Evolutionary conservation across 2,113 vertebrate genomes (phyloP).

Genomic region (Psittacula cyanocephala): DNA sequence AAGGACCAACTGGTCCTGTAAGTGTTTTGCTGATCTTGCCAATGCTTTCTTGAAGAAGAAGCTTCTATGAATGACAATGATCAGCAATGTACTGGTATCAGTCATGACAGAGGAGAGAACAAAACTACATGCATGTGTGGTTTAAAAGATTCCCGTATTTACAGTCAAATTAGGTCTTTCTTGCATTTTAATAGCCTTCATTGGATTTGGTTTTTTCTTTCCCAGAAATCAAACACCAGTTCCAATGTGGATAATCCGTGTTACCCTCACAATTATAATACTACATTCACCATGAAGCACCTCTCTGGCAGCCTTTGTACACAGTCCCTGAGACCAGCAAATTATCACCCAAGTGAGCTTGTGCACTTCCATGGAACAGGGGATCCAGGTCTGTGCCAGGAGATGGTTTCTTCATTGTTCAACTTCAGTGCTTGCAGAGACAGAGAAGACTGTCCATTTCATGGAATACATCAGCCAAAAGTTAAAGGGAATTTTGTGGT

Average conservation of each 20-base stretch:
- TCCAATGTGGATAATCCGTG: slow-evolving; percentile 81
- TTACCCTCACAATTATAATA: slow-evolving; percentile 75
- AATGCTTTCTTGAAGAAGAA: background rate
- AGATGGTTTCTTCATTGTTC: slow-evolving; percentile 80
- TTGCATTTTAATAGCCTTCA: background rate
- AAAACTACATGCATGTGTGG: background rate
- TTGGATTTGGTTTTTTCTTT: background rate
- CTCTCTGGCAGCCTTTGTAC: slow-evolving; percentile 86
- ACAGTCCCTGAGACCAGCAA: slow-evolving; percentile 55
- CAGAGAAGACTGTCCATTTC: slow-evolving; percentile 78
- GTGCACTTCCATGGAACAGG: slow-evolving; percentile 77
- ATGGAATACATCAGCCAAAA: slow-evolving; percentile 83
- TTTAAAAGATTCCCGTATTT: background rate
- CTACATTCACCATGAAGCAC: slow-evolving; percentile 49
- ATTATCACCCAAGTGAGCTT: slow-evolving; percentile 55
- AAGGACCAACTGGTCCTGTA: background rate
- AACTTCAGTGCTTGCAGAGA: slow-evolving; percentile 77
- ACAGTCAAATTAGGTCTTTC: background rate
- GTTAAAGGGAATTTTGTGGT: slow-evolving; percentile 88
- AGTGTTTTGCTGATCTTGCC: background rate
- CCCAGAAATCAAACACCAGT: slow-evolving; percentile 54
- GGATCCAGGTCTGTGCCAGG: slow-evolving; percentile 75
- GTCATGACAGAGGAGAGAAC: background rate
- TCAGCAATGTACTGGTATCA: background rate
- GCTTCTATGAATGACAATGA: background rate